Evolutionary conservation across 2,797 vertebrate species (phyloP).

Genomic region (Rhinoraja longicauda): DNA sequence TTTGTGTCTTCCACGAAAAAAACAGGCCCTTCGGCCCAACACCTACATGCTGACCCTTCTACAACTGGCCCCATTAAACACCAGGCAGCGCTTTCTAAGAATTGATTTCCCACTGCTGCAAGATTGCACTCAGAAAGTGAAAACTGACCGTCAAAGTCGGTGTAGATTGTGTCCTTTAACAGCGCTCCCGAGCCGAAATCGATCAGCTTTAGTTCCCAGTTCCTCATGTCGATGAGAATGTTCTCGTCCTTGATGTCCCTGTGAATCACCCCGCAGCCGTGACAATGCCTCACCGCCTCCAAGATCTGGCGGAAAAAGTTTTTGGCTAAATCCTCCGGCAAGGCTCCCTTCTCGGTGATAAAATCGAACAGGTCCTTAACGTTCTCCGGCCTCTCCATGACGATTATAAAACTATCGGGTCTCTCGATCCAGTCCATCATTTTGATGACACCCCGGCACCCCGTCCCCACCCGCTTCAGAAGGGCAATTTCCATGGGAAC

Average conservation of each 20-base stretch:
- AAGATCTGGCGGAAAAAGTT: conserved; percentile 86
- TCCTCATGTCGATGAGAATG: conserved; percentile 81
- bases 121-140: not conserved
- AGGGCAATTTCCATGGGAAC: conserved; percentile 88
- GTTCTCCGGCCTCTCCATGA: conserved; percentile 81
- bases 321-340: conserved; percentile 80
- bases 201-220: conserved; percentile 85
- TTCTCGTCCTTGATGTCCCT: conserved; percentile 95
- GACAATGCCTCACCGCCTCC: conserved; percentile 85
- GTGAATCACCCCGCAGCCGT: conserved; percentile 82
- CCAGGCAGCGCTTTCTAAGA: not conserved
- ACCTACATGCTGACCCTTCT: not conserved
- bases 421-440: conserved; percentile 93
- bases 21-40: too few relatives aligned
- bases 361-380: conserved; percentile 90
- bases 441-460: conserved; percentile 78
- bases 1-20: too few relatives aligned
- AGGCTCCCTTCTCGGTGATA: conserved; percentile 78
- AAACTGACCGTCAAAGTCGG: conserved; percentile 84
- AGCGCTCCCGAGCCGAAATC: conserved; percentile 89
- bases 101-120: not conserved
- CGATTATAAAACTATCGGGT: conserved; percentile 81
- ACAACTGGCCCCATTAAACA: not conserved
- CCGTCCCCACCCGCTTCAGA: conserved; percentile 77
- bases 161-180: conserved; percentile 89